A percentile compares a stretch with the other conserved stretches of the same genome.
Conservation (phyloP, 2,113 vertebrate species). For the Menura novaehollandiae region DNA sequence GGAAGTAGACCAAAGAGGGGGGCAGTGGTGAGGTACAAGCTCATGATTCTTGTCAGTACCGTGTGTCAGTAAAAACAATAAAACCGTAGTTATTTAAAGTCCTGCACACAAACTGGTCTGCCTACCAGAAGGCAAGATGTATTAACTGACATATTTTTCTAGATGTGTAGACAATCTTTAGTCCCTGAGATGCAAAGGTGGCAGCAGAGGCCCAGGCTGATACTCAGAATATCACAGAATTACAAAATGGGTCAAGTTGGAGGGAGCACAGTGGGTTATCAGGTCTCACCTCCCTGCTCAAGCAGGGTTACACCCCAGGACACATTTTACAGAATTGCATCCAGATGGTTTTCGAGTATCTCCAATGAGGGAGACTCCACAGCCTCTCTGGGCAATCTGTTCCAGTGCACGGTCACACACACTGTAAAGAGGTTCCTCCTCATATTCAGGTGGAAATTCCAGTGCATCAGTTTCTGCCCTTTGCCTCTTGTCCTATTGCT, state of each 20-base stretch:
- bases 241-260: neutral
- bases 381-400: neutral
- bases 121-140: neutral
- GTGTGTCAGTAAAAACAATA: neutral
- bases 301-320: neutral
- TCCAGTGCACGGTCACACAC: neutral
- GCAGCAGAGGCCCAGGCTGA: neutral
- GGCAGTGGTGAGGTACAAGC: neutral
- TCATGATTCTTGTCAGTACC: neutral
- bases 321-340: neutral
- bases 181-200: neutral
- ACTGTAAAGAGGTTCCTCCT: neutral
- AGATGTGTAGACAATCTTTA: neutral
- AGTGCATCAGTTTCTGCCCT: neutral
- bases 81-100: neutral
- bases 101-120: neutral
- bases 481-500: rapidly evolving
- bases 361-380: neutral
- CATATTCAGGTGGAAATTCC: neutral
- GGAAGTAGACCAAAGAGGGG: neutral
- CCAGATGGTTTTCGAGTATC: neutral
- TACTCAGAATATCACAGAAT: neutral
- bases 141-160: neutral
- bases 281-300: neutral
- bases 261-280: neutral